A percentile compares a stretch with the other conserved stretches of the same genome.
These are phyloP conservation scores for Phymanthus crucifer DNA, from an alignment of 92 coral and sea anemone species.

Conservation along the genomic window DNA sequence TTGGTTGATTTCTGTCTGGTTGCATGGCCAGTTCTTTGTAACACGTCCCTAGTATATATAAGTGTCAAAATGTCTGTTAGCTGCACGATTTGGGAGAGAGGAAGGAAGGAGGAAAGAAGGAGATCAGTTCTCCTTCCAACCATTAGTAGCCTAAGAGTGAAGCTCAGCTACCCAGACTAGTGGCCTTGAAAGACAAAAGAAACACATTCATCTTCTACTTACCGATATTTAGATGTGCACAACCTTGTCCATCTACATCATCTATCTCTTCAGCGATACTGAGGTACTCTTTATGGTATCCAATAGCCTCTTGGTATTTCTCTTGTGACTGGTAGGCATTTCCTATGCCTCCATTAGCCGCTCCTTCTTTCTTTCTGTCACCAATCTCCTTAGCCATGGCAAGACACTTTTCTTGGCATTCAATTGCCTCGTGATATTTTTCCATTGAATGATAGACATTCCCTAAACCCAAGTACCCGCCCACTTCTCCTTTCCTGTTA, in stretches of 20 bases:
- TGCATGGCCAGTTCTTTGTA: too few relatives aligned
- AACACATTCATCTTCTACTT: background rate
- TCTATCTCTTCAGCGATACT: background rate
- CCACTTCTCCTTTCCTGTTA: slow-evolving; percentile 11
- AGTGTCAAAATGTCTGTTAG: too few relatives aligned
- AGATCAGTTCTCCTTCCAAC: too few relatives aligned
- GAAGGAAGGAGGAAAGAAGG: too few relatives aligned
- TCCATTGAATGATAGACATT: background rate
- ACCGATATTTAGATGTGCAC: background rate
- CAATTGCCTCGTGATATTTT: slow-evolving; percentile 22
- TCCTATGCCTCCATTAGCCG: background rate
- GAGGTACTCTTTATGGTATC: background rate
- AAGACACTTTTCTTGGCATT: slow-evolving; percentile 1
- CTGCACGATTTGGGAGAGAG: too few relatives aligned
- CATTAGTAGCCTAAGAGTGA: too few relatives aligned
- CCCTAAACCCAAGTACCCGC: background rate
- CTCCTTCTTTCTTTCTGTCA: slow-evolving; percentile 11
- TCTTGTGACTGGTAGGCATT: background rate
- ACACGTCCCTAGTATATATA: too few relatives aligned
- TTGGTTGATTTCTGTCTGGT: too few relatives aligned
- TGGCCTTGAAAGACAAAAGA: too few relatives aligned
- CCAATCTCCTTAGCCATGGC: slow-evolving; percentile 10
- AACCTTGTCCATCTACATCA: background rate
- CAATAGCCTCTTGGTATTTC: background rate
- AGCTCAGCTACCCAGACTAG: too few relatives aligned